These are phyloP conservation scores for Tanytarsus gracilentus DNA, from an alignment of 2,888 invertebrate genomes.

Conservation along the genomic window DNA sequence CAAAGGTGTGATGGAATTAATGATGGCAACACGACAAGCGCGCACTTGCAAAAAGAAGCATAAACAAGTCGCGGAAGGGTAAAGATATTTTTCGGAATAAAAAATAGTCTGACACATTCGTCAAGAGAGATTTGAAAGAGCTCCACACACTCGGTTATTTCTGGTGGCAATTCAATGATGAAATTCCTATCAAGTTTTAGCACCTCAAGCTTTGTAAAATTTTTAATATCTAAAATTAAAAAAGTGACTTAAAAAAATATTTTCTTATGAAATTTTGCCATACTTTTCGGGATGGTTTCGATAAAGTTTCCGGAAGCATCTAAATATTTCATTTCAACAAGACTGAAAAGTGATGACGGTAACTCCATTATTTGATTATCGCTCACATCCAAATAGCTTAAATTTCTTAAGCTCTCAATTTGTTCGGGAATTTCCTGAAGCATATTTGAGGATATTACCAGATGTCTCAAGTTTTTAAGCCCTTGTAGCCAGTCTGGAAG, in stretches of 20 bases:
- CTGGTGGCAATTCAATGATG: background rate
- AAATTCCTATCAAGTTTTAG: conserved; percentile 21
- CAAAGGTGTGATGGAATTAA: background rate
- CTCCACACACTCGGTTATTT: conserved; percentile 3
- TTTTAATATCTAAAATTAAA: conserved; percentile 12
- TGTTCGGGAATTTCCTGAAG: background rate
- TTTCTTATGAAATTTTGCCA: background rate
- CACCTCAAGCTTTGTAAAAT: conserved; percentile 9
- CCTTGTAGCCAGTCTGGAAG: conserved; percentile 15
- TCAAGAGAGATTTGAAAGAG: conserved; percentile 23
- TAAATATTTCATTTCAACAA: conserved; percentile 3
- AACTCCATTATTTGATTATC: conserved; percentile 13
- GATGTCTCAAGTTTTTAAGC: conserved; percentile 10
- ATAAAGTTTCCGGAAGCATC: conserved; percentile 18
- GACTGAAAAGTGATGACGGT: background rate
- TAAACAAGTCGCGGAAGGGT: background rate
- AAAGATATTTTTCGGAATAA: conserved; percentile 6
- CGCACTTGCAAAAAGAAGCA: conserved; percentile 7
- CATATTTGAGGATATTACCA: conserved; percentile 8
- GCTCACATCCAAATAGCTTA: conserved; percentile 9
- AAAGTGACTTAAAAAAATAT: background rate
- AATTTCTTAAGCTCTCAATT: background rate
- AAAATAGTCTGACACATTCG: conserved; percentile 8
- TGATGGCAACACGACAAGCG: background rate
- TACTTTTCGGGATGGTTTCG: conserved; percentile 4